These are phyloP conservation scores for Siderastrea radians DNA, from an alignment of 92 coral and sea anemone species.

Conservation along the genomic window DNA sequence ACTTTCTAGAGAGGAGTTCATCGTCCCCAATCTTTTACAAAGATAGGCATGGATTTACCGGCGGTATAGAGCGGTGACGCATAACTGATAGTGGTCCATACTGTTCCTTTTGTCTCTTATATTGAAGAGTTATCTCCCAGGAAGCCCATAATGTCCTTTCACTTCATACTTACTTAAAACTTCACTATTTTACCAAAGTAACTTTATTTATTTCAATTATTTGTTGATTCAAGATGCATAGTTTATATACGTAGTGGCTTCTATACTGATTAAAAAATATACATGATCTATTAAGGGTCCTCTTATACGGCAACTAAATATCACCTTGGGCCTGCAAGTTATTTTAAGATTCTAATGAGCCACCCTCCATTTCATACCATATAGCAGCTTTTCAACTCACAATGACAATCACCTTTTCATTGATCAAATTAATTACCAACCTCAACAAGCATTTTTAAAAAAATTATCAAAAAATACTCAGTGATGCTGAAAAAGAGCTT, in stretches of 20 bases:
- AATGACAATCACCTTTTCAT: not conserved
- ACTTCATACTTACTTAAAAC: too few relatives aligned
- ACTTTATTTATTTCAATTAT: not conserved
- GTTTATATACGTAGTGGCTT: too few relatives aligned
- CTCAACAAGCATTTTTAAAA: not conserved
- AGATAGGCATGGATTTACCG: not conserved
- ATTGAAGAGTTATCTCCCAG: not conserved
- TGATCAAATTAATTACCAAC: not conserved
- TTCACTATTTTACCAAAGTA: not conserved
- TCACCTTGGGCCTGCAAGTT: not conserved
- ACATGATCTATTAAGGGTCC: too few relatives aligned
- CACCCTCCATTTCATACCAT: not conserved
- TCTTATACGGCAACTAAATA: not conserved
- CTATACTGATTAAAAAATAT: too few relatives aligned
- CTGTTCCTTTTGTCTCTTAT: not conserved
- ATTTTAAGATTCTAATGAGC: not conserved
- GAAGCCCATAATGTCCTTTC: not conserved
- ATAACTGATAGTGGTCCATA: not conserved
- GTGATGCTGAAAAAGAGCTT: not conserved
- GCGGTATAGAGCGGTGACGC: not conserved
- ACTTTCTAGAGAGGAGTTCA: slow-evolving; percentile 7
- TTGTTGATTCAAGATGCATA: too few relatives aligned
- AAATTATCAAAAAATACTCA: not conserved
- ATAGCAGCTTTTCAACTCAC: not conserved
- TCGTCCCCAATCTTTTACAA: not conserved